Evolutionary conservation across 2,113 vertebrate genomes (phyloP), one percentile per base, ranked within the genome.

Genomic region (Pelvicachromis taeniatus): DNA sequence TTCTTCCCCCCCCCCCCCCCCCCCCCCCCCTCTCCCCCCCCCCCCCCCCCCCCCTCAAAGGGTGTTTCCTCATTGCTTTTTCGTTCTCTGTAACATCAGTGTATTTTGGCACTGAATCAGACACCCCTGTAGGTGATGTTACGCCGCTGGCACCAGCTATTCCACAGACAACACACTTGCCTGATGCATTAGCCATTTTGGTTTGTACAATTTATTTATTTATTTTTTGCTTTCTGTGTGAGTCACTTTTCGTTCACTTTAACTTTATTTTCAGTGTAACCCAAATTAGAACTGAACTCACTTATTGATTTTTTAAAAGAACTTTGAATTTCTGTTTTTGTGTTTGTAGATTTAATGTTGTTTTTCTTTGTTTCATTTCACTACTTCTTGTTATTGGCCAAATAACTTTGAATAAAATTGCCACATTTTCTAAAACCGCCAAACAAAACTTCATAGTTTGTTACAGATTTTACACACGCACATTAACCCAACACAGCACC

Each of bases 61-160:
- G 82, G 77, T 88, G 80, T 92, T 91, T 92, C 81, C 85, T 88
- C 84, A 54, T 61, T 26, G 13, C 80, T 81, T 86, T 84, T 86
- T 78, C 81, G 86, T 38, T 82, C 83, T 88, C 59, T 86, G 85
- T 88, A 91, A 85, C 86, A 86, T 91, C 85, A 79, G 84, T 93
- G 92, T 92, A 13, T 90, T 90, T 92, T 94, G 91, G 92, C 90
- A 88, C 87, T 19, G 86, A 92, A 82, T 85, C 92, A 94, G 88
- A 93, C 87, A 79, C 68, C 89, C 92, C 93, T 92, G 87, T 87
- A 93, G 92, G 93, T 87, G 61, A 89, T 48, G 78, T 91, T 91
- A 84, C 2, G 89, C 93, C 77, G 77, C 87, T 92, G 90, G 92
- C 93, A 89, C 78, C 78, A 78, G 23, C 83, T 85, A 82, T 82